phyloP scores from a whole-genome alignment of 1,140 invertebrate species.

The Eumeta japonica region DNA sequence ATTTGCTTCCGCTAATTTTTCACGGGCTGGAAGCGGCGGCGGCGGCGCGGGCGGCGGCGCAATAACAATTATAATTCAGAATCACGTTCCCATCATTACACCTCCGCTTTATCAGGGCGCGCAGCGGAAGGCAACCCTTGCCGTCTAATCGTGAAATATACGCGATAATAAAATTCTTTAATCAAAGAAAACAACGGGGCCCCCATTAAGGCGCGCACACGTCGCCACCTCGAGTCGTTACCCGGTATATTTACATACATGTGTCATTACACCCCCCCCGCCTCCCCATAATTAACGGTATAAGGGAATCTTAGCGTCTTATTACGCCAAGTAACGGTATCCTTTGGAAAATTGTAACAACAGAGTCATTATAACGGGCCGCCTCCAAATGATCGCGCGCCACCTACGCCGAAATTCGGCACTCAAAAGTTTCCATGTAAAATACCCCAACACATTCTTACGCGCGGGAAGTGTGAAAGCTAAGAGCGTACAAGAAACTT shows the following conservation, averaged over 20 bases:
- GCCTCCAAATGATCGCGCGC: slow-evolving; percentile 25
- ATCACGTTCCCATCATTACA: slow-evolving; percentile 52
- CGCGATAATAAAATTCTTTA: slow-evolving; percentile 56
- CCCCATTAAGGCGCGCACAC: slow-evolving; percentile 48
- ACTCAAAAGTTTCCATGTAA: slow-evolving; percentile 27
- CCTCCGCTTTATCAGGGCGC: slow-evolving; percentile 44
- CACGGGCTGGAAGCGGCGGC: too few species aligned
- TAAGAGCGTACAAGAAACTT: slow-evolving; percentile 51
- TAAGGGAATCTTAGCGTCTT: slow-evolving; percentile 58
- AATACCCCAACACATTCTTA: slow-evolving; percentile 20
- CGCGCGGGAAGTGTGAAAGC: slow-evolving; percentile 16
- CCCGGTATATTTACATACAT: slow-evolving; percentile 56
- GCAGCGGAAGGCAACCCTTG: slow-evolving; percentile 36
- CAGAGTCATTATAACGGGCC: slow-evolving; percentile 34
- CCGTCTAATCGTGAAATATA: slow-evolving; percentile 57
- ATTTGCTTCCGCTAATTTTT: slow-evolving; percentile 1
- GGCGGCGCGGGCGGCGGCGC: slow-evolving; percentile 7
- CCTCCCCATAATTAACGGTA: slow-evolving; percentile 52
- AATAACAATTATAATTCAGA: slow-evolving; percentile 51
- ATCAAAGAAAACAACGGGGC: slow-evolving; percentile 56
- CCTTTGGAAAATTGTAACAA: slow-evolving; percentile 56
- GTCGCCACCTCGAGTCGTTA: slow-evolving; percentile 51
- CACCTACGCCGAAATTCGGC: slow-evolving; percentile 37
- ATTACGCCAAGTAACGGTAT: slow-evolving; percentile 55
- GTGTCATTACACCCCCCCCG: slow-evolving; percentile 42